Base-by-base conservation (phyloP, 2,113 vertebrate species). In the Papio anubis region DNA sequence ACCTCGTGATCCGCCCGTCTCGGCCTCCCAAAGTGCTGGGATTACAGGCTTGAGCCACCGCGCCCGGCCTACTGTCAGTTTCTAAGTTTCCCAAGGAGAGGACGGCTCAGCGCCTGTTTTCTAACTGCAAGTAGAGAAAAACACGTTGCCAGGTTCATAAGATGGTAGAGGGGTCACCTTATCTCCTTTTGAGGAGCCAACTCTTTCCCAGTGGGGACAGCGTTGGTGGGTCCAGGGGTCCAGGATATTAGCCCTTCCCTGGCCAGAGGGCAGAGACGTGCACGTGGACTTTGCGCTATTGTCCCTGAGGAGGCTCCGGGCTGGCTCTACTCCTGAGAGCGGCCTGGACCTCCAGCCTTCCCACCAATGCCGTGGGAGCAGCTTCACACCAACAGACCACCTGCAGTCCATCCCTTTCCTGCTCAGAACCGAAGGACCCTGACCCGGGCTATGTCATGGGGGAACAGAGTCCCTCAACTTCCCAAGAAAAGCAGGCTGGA, bases 391-490 rank as follows among this genome's bases (percentile, higher is more conserved):
- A 68, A 68, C 30, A 35, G 35, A 84, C n/a, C 11, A 25, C 45
- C 73, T 48, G 35, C 75, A 25, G 40, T 5, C 8, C 81, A 48
- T 20, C 66, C 64, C 43, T 23, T 35, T n/a, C 27, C 72, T 59
- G 13, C 35, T 88, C 78, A 30, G 35, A 38, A 50, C n/a, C 55
- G 17, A 72, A 83, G 75, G 61, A 45, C 30, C 57, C 80, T 12
- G 4, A 43, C 17, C 0, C 0, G 57, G 25, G 70, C 1, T 0
- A 13, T 32, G 38, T 40, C 35, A 1, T 23, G 0, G 9, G 13
- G 59, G 52, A 18, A 55, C 55, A 10, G 16, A 78, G 76, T 66
- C 66, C 16, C 17, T 8, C 9, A 76, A 72, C 13, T 35, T 43
- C 17, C 27, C 45, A 72, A 75, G 38, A 70, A 70, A 75, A 48